phyloP scores from a whole-genome alignment of 2,888 invertebrate species.

The Eristalis pertinax region DNA sequence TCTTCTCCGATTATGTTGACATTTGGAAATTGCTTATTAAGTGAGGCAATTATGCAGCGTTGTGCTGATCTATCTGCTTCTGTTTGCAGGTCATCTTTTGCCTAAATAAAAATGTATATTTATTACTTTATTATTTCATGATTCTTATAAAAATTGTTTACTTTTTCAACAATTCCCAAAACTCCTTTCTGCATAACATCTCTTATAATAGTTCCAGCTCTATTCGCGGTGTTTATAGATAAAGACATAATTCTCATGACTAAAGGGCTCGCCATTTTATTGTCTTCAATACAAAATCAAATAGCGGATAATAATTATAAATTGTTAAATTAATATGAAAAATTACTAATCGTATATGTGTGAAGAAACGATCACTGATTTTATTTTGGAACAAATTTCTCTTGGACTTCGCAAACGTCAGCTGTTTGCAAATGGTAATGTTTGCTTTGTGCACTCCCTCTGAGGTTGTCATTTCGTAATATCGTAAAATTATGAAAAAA shows the following conservation, averaged over 20 bases:
- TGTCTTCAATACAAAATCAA: neutral
- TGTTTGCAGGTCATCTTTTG: constrained; percentile 97
- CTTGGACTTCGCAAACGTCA: no score
- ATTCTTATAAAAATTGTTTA: constrained; percentile 76
- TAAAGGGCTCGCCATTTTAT: constrained; percentile 75
- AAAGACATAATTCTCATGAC: constrained; percentile 80
- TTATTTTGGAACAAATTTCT: no score
- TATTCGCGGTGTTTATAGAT: constrained; percentile 85
- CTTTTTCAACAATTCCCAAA: constrained; percentile 95
- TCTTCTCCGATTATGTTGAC: constrained; percentile 96
- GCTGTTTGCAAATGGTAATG: no score
- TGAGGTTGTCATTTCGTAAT: no score
- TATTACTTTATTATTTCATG: neutral
- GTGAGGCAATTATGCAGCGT: constrained; percentile 93
- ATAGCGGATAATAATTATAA: neutral
- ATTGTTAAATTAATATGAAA: no score
- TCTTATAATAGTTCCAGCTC: constrained; percentile 94
- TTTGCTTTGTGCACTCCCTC: no score
- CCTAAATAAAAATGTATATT: constrained; percentile 82
- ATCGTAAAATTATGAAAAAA: no score
- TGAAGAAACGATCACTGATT: no score
- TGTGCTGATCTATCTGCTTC: constrained; percentile 98
- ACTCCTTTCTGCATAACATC: constrained; percentile 95
- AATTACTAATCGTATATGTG: no score
- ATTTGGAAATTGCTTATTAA: constrained; percentile 91